These are phyloP conservation scores for Nestor notabilis DNA, from an alignment of 2,113 vertebrate species.

Conservation along the genomic window DNA sequence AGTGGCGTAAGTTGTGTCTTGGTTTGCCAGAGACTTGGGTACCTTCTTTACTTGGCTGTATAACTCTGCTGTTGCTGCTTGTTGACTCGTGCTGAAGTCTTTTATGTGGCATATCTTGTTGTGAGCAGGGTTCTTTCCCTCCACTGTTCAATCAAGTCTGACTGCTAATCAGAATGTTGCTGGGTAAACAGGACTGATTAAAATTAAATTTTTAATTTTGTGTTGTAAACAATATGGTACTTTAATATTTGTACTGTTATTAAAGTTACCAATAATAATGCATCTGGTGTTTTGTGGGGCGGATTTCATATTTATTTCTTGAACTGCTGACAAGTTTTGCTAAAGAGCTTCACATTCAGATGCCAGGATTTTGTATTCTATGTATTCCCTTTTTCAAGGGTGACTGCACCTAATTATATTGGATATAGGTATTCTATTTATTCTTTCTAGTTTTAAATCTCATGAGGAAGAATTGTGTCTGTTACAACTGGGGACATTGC, in stretches of 20 bases:
- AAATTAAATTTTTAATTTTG: constrained; percentile 46
- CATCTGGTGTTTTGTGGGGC: neutral
- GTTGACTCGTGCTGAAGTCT: neutral
- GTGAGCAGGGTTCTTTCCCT: neutral
- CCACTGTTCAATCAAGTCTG: constrained; percentile 7
- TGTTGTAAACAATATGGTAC: constrained; percentile 22
- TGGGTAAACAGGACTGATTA: constrained; percentile 51
- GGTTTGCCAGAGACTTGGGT: neutral
- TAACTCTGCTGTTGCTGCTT: neutral
- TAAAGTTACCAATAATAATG: constrained; percentile 17
- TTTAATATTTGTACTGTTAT: constrained; percentile 39
- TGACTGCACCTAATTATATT: constrained; percentile 28
- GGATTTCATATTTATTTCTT: neutral
- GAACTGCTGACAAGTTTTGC: neutral
- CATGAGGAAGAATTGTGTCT: neutral
- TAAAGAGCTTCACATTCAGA: constrained; percentile 13
- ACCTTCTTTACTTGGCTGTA: neutral
- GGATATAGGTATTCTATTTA: neutral
- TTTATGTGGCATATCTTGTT: neutral
- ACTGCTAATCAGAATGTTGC: constrained; percentile 47
- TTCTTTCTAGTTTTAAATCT: neutral
- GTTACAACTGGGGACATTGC: neutral
- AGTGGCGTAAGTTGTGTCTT: neutral
- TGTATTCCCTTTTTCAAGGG: constrained; percentile 3
- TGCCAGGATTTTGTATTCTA: constrained; percentile 19